Evolutionary conservation across 2,113 vertebrate species (phyloP).

Genomic region (Corydoras sp.): DNA sequence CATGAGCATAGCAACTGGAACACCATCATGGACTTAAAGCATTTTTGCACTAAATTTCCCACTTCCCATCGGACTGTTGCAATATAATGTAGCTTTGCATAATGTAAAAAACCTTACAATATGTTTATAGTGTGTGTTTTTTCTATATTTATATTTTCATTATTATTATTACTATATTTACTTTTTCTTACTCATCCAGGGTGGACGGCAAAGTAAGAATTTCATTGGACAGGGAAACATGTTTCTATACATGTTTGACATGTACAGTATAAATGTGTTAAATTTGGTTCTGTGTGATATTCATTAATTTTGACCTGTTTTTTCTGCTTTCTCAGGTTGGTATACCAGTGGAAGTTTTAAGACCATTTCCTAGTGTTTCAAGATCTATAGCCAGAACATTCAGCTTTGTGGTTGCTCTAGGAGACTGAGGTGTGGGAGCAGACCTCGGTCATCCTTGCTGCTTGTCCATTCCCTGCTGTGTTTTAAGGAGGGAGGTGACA

Average conservation of each 20-base stretch:
- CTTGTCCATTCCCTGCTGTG: conserved; percentile 47
- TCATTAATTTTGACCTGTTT: conserved; percentile 7
- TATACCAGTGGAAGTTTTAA: conserved; percentile 24
- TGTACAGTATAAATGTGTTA: neutral
- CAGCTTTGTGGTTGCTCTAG: conserved; percentile 29
- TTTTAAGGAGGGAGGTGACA: conserved; percentile 46
- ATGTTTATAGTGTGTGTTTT: no score
- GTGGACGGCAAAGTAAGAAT: no score
- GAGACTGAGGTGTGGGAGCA: conserved; percentile 45
- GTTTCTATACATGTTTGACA: no score
- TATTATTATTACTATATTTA: no score
- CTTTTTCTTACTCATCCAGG: no score
- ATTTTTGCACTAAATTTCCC: no score
- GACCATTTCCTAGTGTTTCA: conserved; percentile 42
- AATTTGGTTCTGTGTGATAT: neutral
- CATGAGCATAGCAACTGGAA: neutral
- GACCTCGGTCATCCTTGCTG: conserved; percentile 43
- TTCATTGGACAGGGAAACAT: no score
- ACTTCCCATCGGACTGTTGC: no score
- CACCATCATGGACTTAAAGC: neutral
- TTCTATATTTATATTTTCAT: no score
- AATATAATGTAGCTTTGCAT: no score
- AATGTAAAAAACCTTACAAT: no score
- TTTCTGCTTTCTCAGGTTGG: conserved; percentile 54
- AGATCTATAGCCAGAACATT: conserved; percentile 12